phyloP scores from a whole-genome alignment of 1,140 invertebrate species.

The Solenopsis invicta region DNA sequence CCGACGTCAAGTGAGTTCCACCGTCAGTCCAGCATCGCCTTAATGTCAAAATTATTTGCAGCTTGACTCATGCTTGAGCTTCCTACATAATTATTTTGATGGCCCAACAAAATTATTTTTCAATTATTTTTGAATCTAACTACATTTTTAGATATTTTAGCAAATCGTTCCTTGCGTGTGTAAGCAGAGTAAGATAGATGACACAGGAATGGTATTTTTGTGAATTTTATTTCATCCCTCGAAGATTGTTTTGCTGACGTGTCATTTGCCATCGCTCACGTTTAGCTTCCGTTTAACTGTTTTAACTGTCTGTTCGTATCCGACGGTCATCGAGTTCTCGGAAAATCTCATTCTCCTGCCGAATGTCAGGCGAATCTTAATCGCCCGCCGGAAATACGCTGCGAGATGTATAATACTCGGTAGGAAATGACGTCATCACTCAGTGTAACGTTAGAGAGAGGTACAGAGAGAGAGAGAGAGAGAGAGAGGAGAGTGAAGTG shows the following conservation, averaged over 20 bases:
- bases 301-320: conserved; percentile 16
- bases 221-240: neutral
- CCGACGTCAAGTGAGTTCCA: too few relatives aligned
- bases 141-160: too few relatives aligned
- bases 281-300: neutral
- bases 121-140: too few relatives aligned
- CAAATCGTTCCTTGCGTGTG: too few relatives aligned
- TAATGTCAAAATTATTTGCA: too few relatives aligned
- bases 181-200: too few relatives aligned
- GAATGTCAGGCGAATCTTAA: conserved; percentile 78
- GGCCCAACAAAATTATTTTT: too few relatives aligned
- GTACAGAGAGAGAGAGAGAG: conserved; percentile 64
- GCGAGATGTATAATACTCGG: conserved; percentile 80
- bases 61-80: too few relatives aligned
- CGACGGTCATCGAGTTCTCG: conserved; percentile 2
- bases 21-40: too few relatives aligned
- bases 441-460: conserved; percentile 78
- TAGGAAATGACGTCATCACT: conserved; percentile 85
- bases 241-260: neutral
- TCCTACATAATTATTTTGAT: too few relatives aligned
- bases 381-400: conserved; percentile 80
- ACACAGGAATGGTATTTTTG: neutral
- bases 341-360: conserved; percentile 73
- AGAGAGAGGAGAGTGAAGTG: conserved; percentile 62
- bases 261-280: neutral